Conservation (phyloP, 2,797 vertebrate species). For the Limosa lapponica region DNA sequence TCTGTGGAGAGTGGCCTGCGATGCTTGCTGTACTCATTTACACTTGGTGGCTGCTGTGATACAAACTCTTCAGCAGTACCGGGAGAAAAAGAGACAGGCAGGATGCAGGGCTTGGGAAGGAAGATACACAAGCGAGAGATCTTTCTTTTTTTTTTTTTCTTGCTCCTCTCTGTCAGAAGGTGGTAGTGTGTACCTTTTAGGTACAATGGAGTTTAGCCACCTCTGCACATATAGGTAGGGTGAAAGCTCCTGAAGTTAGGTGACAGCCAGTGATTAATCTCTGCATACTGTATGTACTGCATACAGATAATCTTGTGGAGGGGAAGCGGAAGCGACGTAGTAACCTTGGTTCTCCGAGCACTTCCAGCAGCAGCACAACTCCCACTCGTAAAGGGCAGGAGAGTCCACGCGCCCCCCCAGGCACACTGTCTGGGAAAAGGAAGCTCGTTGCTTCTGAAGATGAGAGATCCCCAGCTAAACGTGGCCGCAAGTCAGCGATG, state of each 20-base stretch:
- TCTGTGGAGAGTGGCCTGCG: not conserved
- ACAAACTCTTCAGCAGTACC: not conserved
- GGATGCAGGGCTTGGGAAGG: not conserved
- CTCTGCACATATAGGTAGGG: not conserved
- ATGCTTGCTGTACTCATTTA: not conserved
- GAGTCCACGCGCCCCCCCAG: conserved; percentile 79
- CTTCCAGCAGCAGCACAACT: conserved; percentile 80
- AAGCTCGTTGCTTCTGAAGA: conserved; percentile 85
- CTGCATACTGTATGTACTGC: not conserved
- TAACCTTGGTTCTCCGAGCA: conserved; percentile 74
- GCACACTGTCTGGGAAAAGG: conserved; percentile 86
- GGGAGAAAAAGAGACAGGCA: not conserved
- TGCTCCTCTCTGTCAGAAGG: not conserved
- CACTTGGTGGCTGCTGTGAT: not conserved
- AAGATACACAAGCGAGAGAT: rapidly evolving
- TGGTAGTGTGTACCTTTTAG: not conserved
- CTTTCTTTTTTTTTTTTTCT: not conserved
- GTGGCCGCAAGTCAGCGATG: conserved; percentile 85
- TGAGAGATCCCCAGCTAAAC: conserved; percentile 86
- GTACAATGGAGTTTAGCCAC: not conserved
- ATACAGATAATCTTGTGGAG: conserved; percentile 94
- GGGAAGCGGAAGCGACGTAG: conserved; percentile 91
- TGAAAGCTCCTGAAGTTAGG: not conserved
- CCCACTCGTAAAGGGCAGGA: conserved; percentile 80
- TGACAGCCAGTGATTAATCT: not conserved